These are phyloP conservation scores for Elephantulus edwardii DNA, from an alignment of 2,113 vertebrate species.

Conservation along the genomic window DNA sequence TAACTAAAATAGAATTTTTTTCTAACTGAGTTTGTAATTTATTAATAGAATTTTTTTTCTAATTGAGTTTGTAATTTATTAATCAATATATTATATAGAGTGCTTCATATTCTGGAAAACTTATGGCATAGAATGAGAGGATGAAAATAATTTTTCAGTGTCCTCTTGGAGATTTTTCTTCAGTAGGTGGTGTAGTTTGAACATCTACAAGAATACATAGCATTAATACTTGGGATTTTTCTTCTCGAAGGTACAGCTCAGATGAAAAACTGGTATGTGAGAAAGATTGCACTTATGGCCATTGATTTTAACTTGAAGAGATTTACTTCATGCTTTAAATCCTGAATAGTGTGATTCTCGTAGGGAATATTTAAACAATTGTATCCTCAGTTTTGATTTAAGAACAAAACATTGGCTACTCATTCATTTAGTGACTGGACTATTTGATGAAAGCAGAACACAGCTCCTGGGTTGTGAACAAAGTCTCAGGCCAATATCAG, in stretches of 20 bases:
- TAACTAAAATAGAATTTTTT: too few species aligned
- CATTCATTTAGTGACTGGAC: not conserved
- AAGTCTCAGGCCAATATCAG: not conserved
- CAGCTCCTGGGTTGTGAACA: not conserved
- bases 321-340: not conserved
- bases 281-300: not conserved
- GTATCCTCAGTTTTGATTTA: not conserved
- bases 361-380: not conserved
- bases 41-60: not conserved
- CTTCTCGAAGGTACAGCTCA: not conserved
- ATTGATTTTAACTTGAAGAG: not conserved
- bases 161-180: not conserved
- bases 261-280: not conserved
- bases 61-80: not conserved
- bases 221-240: not conserved
- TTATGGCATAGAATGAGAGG: not conserved
- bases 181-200: not conserved
- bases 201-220: not conserved
- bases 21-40: too few species aligned
- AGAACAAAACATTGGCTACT: not conserved
- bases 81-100: not conserved
- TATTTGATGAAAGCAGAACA: not conserved
- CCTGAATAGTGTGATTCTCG: not conserved
- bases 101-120: not conserved
- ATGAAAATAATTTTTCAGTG: not conserved